These are phyloP conservation scores for Oikopleura albicans DNA, from an alignment of 23 tunicate genomes.

Conservation along the genomic window DNA sequence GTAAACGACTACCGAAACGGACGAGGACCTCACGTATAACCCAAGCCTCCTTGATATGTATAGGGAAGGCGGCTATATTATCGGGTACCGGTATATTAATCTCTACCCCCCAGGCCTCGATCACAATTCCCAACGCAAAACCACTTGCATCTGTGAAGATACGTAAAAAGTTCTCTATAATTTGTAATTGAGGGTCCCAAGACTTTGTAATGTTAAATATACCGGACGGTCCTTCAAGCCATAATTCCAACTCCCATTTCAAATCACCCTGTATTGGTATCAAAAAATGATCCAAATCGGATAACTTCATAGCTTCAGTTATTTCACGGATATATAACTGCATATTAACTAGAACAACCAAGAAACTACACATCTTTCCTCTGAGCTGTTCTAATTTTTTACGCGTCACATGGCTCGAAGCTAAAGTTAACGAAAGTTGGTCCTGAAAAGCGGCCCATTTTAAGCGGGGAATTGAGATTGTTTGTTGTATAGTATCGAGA, in stretches of 20 bases:
- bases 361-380: background rate
- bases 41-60: background rate
- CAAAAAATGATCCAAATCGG: no score
- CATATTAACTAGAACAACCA: background rate
- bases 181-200: background rate
- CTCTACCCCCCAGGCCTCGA: background rate
- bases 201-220: no score
- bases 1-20: background rate
- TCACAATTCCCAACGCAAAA: background rate
- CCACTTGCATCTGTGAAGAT: background rate
- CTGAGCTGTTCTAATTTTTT: background rate
- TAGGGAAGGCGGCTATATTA: background rate
- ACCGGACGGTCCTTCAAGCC: background rate
- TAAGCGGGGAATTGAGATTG: background rate
- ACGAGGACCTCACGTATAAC: background rate
- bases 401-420: background rate
- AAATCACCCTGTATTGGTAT: background rate
- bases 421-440: background rate
- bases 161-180: background rate
- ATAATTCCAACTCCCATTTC: background rate
- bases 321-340: background rate
- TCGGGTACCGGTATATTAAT: no score
- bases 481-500: background rate
- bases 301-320: background rate
- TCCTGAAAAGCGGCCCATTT: background rate